Base-by-base conservation (phyloP, 1,140 invertebrate species). In the Tenebrio molitor region DNA sequence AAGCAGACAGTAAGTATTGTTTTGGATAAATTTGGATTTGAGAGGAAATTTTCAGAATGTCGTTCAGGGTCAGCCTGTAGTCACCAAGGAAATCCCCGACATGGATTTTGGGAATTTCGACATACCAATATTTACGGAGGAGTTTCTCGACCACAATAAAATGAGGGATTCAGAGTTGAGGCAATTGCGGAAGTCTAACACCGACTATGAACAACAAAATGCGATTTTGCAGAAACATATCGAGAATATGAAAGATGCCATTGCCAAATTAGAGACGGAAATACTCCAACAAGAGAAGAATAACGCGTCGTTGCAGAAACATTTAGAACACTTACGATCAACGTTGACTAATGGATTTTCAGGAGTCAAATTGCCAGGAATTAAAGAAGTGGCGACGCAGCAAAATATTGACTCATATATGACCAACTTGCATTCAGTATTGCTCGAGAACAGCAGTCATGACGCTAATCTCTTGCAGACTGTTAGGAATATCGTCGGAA, bases 81-180 rank as follows among this genome's bases (percentile, higher is more conserved):
- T 72, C 3, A 36, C 63, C 0, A 83, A 82, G 74, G 81, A 82
- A 19, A 50, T 69, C 12, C 74, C 74, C 67, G 79, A 81, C 79
- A 79, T 77, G 79, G 86, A 82, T 74, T 85, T 85, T 75, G 86
- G 87, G 58, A 89, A 89, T 16, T 90, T 92, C 80, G 95, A 98
- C 80, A 96, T n/a, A n/a, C 96, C 96, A 44, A 97, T 98, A 79
- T 98, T 97, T 82, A 97, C 96, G 0, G 96, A 98, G 84, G 95
- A 98, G 83, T 98, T 98, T 82, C 86, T 98, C 10, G 95, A 97
- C 81, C 95, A 97, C 78, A 98, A 98, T 82, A 97, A 97, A 89
- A 89, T 90, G 17, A 89, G 95, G 71, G 97, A 99, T 84, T 87
- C 91, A 15, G 96, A 98, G 85, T 83, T 98, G 29, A 87, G 95